Conservation (phyloP, 2,888 invertebrate species). For the Lepidocyrtoides sp. region DNA sequence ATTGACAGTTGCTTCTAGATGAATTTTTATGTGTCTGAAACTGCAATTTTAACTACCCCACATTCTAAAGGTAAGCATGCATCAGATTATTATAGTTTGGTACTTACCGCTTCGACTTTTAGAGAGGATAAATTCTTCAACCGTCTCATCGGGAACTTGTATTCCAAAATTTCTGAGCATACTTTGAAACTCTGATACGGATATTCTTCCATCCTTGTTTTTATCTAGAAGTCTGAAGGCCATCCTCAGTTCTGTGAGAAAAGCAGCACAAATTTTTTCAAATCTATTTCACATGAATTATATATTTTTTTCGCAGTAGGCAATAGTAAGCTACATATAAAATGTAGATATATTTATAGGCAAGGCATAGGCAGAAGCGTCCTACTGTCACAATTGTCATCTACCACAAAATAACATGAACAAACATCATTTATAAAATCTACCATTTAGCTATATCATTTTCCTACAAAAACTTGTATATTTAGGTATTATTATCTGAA, state of each 20-base stretch:
- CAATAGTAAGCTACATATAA: neutral
- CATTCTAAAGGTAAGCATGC: neutral
- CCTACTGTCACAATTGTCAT: neutral
- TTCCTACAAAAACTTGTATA: no score
- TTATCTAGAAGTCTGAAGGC: constrained; percentile 93
- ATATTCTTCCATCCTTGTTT: constrained; percentile 93
- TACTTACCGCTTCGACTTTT: constrained; percentile 90
- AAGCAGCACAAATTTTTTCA: neutral
- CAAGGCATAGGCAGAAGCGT: constrained; percentile 12
- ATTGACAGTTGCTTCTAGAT: no score
- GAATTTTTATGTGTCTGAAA: neutral
- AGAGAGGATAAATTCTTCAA: constrained; percentile 91
- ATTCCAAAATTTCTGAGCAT: constrained; percentile 94
- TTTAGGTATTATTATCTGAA: no score
- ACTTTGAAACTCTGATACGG: constrained; percentile 91
- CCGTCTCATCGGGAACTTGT: constrained; percentile 91
- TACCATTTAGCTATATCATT: no score
- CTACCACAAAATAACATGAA: neutral
- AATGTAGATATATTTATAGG: neutral
- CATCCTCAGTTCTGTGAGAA: constrained; percentile 90
- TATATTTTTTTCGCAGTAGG: neutral
- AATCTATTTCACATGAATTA: neutral
- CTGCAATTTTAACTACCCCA: no score
- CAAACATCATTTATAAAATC: no score
- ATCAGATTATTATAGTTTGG: neutral